Evolutionary conservation across 2,113 vertebrate genomes (phyloP), one percentile per base, ranked within the genome.

Genomic region (Thunnus maccoyii): DNA sequence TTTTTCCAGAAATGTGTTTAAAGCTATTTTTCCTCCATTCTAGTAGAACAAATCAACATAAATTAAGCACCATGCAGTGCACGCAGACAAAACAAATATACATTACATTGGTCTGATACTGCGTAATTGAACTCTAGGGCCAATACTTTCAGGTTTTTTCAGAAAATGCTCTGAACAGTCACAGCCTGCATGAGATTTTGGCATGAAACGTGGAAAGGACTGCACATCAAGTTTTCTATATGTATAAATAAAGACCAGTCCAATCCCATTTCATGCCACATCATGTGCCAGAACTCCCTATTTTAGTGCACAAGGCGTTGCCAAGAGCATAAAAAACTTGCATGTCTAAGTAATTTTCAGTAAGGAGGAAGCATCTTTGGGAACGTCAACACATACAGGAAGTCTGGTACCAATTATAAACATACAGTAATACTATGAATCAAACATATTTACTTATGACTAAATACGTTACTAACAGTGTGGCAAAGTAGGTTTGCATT

Each of bases 241-340:
- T 1, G n/a, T 25, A n/a, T 41, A 61, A 65, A 76, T 61, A 58
- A 22, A 71, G 46, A 71, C 18, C 46, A 22, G 25, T 65, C 32
- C 70, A 80, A 61, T 76, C 60, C 48, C 30, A 67, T 80, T 85
- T 62, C 50, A 83, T 62, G 54, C 65, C n/a, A 55, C 30, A 51
- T 73, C 10, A 67, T 70, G 51, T 63, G 82, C 65, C 51, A 75
- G 20, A 46, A 30, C 3, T 44, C 44, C 27, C 44, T 51, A 17
- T 63, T 72, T 65, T 60, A 58, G 61, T 52, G 36, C 41, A 63
- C 1, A 47, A 18, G 22, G 16, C n/a, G 27, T 22, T 60, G 72
- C 72, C 71, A 76, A 80, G 36, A 66, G 41, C 27, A 18, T 50
- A 48, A 72, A 67, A 66, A 44, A 14, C 5, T 1, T 44, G 18